Conservation (phyloP, 2,797 vertebrate genomes). For the Miichthys miiuy region DNA sequence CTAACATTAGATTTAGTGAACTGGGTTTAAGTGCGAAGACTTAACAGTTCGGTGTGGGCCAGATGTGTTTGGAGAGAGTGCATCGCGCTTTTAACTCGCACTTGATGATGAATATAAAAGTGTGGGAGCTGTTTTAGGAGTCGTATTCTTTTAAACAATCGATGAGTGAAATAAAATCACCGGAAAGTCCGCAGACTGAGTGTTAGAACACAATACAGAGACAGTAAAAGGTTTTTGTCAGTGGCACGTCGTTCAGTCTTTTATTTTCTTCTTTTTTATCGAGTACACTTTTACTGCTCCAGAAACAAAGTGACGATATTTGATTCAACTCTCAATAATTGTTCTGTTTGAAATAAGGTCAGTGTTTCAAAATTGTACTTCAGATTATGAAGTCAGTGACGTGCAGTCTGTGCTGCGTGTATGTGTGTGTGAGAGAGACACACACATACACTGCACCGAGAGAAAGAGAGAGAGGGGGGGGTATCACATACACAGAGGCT, state of each 20-base stretch:
- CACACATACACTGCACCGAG: not conserved
- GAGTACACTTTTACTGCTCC: accelerated
- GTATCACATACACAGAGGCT: not conserved
- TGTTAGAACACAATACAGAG: not conserved
- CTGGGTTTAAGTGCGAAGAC: not conserved
- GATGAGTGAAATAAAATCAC: slow-evolving; percentile 12
- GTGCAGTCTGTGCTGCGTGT: not conserved
- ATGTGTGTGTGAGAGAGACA: not conserved
- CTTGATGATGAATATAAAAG: not conserved
- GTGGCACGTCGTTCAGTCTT: not conserved
- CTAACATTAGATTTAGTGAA: not conserved
- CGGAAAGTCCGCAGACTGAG: not conserved
- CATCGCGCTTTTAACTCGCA: not conserved
- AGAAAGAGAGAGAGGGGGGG: slow-evolving; percentile 3
- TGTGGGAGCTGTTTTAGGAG: not conserved
- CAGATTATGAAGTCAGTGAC: not conserved
- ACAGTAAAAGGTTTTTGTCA: not conserved
- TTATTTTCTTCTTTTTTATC: not conserved
- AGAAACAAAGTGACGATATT: not conserved
- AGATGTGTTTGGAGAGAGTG: not conserved
- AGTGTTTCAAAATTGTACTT: not conserved
- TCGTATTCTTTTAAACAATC: not conserved
- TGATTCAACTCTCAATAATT: not conserved
- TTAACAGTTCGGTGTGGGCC: not conserved
- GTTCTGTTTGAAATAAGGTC: not conserved